These are phyloP conservation scores for Otolemur garnettii DNA, from an alignment of 2,113 vertebrate genomes.

Conservation along the genomic window DNA sequence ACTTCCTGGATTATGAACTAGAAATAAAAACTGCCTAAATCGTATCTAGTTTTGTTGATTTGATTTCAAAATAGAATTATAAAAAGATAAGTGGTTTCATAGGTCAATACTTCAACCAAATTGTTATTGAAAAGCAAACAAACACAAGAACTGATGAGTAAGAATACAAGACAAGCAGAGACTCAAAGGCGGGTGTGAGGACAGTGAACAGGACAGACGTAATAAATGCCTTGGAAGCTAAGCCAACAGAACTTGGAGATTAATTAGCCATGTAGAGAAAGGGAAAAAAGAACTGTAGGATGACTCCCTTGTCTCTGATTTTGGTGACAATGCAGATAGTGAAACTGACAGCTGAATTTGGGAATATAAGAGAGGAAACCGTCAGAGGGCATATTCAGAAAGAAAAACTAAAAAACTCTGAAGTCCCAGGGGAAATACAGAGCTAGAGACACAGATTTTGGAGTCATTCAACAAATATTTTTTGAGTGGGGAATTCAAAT, in stretches of 20 bases:
- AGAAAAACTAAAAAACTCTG: not conserved
- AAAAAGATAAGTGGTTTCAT: not conserved
- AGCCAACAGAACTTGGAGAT: not conserved
- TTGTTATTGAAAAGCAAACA: not conserved
- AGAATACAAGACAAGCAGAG: not conserved
- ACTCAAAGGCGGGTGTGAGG: not conserved
- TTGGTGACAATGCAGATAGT: not conserved
- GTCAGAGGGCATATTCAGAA: not conserved
- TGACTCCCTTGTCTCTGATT: not conserved
- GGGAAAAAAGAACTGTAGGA: not conserved
- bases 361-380: not conserved
- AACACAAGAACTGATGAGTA: not conserved
- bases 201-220: not conserved
- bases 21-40: conserved; percentile 16
- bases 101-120: not conserved
- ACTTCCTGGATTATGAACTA: conserved; percentile 37
- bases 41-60: not conserved
- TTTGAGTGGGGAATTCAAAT: conserved; percentile 24
- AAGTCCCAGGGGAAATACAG: not conserved
- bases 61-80: conserved; percentile 40
- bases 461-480: not conserved
- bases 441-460: not conserved
- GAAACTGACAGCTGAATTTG: not conserved
- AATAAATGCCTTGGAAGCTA: not conserved
- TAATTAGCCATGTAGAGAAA: not conserved